Evolutionary conservation across 2,113 vertebrate genomes (phyloP).

Genomic region (Rhinogobius similis): DNA sequence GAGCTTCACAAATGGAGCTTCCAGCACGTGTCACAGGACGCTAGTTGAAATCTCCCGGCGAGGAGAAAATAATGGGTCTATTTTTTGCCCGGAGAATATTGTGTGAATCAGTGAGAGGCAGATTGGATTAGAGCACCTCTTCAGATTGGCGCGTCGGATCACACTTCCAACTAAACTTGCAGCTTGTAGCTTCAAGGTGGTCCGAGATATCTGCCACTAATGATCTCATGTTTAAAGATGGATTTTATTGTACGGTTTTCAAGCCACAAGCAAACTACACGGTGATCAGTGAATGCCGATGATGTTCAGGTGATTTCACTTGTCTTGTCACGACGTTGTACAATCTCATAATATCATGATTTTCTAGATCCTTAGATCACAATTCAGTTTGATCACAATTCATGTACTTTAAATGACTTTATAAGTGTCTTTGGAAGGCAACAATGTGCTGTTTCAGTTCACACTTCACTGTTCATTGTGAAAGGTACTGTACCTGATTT

Average conservation of each 20-base stretch:
- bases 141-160: constrained; percentile 22
- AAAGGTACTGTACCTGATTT: too few species aligned
- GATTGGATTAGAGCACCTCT: constrained; percentile 14
- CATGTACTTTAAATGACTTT: too few species aligned
- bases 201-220: neutral
- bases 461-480: too few species aligned
- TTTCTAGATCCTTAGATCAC: too few species aligned
- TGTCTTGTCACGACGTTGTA: too few species aligned
- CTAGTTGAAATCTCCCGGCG: constrained; percentile 36
- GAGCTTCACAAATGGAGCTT: constrained; percentile 51
- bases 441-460: too few species aligned
- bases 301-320: constrained; percentile 80
- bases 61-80: constrained; percentile 59
- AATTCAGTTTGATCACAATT: too few species aligned
- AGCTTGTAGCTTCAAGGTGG: constrained; percentile 9
- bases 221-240: neutral
- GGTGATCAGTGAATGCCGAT: constrained; percentile 76
- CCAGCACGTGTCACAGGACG: constrained; percentile 44
- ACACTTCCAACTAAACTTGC: constrained; percentile 20
- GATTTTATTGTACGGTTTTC: constrained; percentile 8
- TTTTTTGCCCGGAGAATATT: constrained; percentile 30
- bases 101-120: constrained; percentile 30
- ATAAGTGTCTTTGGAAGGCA: too few species aligned
- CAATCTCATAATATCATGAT: too few species aligned
- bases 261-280: constrained; percentile 31